These are phyloP conservation scores for Corvus moneduloides DNA, from an alignment of 2,113 vertebrate genomes.

Conservation along the genomic window DNA sequence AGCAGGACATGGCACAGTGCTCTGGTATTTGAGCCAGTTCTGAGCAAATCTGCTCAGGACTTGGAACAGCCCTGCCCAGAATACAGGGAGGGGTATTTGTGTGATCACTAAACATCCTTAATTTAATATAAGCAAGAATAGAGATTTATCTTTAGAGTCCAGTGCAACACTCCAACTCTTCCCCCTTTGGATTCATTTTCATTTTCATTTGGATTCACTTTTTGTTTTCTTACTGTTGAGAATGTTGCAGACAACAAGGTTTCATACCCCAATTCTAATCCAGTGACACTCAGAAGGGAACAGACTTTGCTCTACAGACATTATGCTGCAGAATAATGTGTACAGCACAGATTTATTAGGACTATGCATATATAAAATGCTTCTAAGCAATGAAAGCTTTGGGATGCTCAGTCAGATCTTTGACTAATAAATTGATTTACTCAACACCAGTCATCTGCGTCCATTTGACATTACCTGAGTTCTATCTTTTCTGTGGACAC, in stretches of 20 bases:
- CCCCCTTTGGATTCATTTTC: not conserved
- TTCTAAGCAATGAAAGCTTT: not conserved
- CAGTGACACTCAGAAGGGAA: not conserved
- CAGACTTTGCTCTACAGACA: not conserved
- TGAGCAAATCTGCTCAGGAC: not conserved
- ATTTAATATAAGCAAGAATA: not conserved
- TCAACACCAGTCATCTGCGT: constrained; percentile 4
- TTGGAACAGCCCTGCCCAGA: not conserved
- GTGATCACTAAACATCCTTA: not conserved
- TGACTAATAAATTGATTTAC: constrained; percentile 34
- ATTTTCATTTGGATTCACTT: not conserved
- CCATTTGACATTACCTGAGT: not conserved
- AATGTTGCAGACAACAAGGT: not conserved
- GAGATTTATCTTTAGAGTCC: not conserved
- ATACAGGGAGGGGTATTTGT: not conserved
- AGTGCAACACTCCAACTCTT: not conserved
- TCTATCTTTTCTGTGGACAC: not conserved
- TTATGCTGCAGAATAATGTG: not conserved
- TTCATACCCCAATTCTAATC: not conserved
- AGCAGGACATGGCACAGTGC: not conserved
- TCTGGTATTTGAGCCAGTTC: not conserved
- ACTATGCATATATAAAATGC: not conserved
- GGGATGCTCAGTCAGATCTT: not conserved
- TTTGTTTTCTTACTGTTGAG: not conserved
- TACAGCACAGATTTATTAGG: not conserved